Evolutionary conservation across 1,140 invertebrate genomes (phyloP).

Genomic region (Aphaenogaster floridana): DNA sequence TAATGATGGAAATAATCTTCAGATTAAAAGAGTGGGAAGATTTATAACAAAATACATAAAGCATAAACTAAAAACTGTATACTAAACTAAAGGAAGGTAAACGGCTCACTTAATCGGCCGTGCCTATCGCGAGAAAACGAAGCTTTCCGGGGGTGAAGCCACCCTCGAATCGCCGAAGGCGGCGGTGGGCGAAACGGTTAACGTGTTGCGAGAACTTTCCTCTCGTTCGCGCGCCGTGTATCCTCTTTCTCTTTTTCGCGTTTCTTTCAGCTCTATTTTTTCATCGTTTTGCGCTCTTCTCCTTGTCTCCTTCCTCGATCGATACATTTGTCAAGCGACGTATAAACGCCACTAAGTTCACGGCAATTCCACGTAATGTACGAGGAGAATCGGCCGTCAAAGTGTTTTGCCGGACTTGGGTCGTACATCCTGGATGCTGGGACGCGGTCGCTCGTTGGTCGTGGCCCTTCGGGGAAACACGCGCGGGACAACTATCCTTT

Average conservation of each 20-base stretch:
- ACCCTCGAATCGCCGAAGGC: constrained; percentile 33
- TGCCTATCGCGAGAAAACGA: constrained; percentile 56
- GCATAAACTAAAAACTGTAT: constrained; percentile 19
- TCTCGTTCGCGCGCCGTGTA: constrained; percentile 1
- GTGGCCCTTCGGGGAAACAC: constrained; percentile 42
- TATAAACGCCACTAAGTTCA: constrained; percentile 59
- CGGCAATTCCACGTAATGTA: constrained; percentile 71
- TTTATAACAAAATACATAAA: constrained; percentile 9
- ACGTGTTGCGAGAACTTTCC: constrained; percentile 54
- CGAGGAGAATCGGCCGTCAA: constrained; percentile 23
- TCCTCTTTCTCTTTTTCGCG: not conserved
- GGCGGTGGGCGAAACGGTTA: constrained; percentile 40
- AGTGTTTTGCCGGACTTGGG: constrained; percentile 42
- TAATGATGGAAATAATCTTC: not conserved
- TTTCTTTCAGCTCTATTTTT: constrained; percentile 11
- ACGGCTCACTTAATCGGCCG: constrained; percentile 50
- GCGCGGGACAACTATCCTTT: constrained; percentile 66
- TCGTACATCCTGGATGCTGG: constrained; percentile 40
- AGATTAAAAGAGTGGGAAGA: not conserved
- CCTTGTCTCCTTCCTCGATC: constrained; percentile 53
- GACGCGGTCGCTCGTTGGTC: constrained; percentile 19
- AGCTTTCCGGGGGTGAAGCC: constrained; percentile 8
- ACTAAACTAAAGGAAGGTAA: constrained; percentile 6
- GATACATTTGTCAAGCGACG: constrained; percentile 70
- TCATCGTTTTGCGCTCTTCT: constrained; percentile 23